Base-by-base conservation (phyloP, 2,797 vertebrate genomes). In the Clamator glandarius region DNA sequence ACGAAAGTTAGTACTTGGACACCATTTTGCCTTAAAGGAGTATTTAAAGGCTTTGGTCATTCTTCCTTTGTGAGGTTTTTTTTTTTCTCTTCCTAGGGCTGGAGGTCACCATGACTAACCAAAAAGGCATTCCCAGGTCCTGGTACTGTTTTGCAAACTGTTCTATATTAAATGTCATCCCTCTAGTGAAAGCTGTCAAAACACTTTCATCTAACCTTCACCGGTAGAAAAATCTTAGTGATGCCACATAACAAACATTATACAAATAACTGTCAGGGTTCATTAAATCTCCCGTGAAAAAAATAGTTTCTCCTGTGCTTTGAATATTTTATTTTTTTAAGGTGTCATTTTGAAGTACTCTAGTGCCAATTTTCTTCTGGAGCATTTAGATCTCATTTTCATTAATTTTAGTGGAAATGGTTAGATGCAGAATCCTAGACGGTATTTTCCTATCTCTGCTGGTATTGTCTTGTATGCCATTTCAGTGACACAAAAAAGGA, bases 181-280 rank as follows among this genome's bases (percentile, higher is more conserved):
- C 93, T 97, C 84, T 33, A 94, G 86, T 90, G 95, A 97, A 96
- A 97, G 95, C 96, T 98, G 98, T 97, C 98, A 98, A 97, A 98
- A 98, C 97, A 98, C 96, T 93, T 97, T 95, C 96, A 90, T 89
- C 85, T 97, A 91, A 95, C 84, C 91, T 92, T 94, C 93, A 87
- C 87, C 24, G 70, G 87, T 6, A 96, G 95, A 97, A 90, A 95
- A 97, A 93, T 76, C 96, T 95, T 36, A 76, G 93, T 91, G 96
- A 97, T 96, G 96, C 93, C 96, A 90, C 96, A 74, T 94, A 97
- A 97, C 95, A 97, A 97, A 95, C 80, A 98, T 98, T 94, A 96
- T 97, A 97, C 96, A 97, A 97, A 97, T 96, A 98, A 82, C 96
- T 97, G 97, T 97, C 97, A 98, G 70, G 88, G 91, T 83, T 80